Evolutionary conservation across 2,888 invertebrate genomes (phyloP).

Genomic region (Carpatolechia fugitivella): DNA sequence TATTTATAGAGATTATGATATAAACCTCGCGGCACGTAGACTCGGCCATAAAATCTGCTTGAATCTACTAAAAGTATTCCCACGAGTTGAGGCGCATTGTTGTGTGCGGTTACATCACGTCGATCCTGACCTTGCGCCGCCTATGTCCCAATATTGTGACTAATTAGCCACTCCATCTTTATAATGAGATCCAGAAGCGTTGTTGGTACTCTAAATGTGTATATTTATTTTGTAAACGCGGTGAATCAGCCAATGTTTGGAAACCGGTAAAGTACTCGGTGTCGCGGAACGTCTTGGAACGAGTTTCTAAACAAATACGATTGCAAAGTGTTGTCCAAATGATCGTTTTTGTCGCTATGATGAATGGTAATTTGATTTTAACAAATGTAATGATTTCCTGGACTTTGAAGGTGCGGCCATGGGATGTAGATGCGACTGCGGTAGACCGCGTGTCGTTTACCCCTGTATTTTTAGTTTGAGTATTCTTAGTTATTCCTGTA

Average conservation of each 20-base stretch:
- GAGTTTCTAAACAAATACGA: neutral
- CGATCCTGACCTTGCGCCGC: conserved; percentile 39
- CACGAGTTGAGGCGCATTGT: conserved; percentile 48
- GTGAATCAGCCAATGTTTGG: conserved; percentile 11
- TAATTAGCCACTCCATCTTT: conserved; percentile 40
- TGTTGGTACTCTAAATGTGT: neutral
- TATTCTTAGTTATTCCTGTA: conserved; percentile 37
- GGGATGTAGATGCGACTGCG: neutral
- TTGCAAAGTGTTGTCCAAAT: neutral
- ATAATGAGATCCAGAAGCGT: conserved; percentile 7
- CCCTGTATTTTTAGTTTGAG: conserved; percentile 41
- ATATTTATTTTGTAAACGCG: neutral
- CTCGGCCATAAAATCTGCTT: conserved; percentile 39
- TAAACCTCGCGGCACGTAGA: conserved; percentile 32
- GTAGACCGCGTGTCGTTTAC: conserved; percentile 42
- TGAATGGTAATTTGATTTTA: neutral
- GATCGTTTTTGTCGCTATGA: neutral
- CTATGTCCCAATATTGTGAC: conserved; percentile 49
- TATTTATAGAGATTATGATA: conserved; percentile 42
- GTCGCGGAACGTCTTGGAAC: neutral
- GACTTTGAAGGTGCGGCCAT: too few relatives aligned
- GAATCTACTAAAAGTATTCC: conserved; percentile 36
- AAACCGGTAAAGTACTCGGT: neutral
- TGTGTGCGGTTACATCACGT: conserved; percentile 58
- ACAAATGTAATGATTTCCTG: neutral